A percentile compares a stretch with the other conserved stretches of the same genome.
Conservation (phyloP, 2,888 invertebrate species). For the Drosophila quinaria region DNA sequence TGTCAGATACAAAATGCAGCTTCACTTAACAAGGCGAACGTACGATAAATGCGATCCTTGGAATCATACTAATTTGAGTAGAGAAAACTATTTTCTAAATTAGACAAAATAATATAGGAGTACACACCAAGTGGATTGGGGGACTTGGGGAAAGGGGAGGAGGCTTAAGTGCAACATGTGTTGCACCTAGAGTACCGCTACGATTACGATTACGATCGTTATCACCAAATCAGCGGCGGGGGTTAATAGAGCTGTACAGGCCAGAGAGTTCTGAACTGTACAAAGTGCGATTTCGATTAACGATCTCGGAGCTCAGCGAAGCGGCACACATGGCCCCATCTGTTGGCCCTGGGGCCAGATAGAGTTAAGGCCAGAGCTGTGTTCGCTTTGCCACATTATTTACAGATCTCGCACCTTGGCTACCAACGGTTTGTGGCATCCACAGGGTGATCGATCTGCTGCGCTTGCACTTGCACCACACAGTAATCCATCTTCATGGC, state of each 20-base stretch:
- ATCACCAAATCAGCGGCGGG: conserved; percentile 84
- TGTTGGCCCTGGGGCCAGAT: conserved; percentile 25
- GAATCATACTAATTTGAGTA: conserved; percentile 71
- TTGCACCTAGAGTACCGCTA: conserved; percentile 76
- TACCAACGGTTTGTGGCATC: conserved; percentile 44
- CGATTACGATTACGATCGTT: conserved; percentile 83
- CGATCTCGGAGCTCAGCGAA: conserved; percentile 48
- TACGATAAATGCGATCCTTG: conserved; percentile 51
- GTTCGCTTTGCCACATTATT: conserved; percentile 75
- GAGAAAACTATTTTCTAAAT: conserved; percentile 74
- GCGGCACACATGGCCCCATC: conserved; percentile 72
- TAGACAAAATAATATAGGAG: conserved; percentile 71
- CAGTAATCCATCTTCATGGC: conserved; percentile 72
- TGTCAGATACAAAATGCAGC: conserved; percentile 1
- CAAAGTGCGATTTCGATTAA: conserved; percentile 61
- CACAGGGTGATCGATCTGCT: conserved; percentile 37
- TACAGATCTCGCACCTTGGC: conserved; percentile 78
- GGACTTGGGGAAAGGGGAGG: background rate
- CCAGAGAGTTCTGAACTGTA: conserved; percentile 28
- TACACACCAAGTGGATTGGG: conserved; percentile 16
- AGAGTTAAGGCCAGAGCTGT: conserved; percentile 19
- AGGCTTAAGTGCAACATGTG: conserved; percentile 74
- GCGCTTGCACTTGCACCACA: conserved; percentile 76
- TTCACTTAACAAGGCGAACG: conserved; percentile 58
- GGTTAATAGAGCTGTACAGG: conserved; percentile 84